phyloP scores from a whole-genome alignment of 1,140 invertebrate genomes.

The Drosophila insularis region DNA sequence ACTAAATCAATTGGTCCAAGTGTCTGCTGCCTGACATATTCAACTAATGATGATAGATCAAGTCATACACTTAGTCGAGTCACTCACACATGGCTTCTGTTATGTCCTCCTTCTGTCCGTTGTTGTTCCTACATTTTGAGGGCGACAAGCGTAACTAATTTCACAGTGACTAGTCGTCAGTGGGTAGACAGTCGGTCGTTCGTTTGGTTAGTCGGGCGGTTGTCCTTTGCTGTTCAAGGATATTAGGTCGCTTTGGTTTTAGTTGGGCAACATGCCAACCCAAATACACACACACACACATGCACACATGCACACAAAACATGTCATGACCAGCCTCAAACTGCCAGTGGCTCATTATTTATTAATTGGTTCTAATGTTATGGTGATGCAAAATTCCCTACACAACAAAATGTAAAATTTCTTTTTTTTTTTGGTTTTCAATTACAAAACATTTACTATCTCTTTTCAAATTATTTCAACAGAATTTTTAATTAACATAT shows the following conservation, averaged over 20 bases:
- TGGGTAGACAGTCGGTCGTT: background rate
- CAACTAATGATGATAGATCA: constrained; percentile 63
- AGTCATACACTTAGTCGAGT: constrained; percentile 49
- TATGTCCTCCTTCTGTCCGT: constrained; percentile 1
- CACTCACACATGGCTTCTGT: constrained; percentile 38
- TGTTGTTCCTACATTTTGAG: constrained; percentile 29
- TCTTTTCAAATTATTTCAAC: constrained; percentile 17
- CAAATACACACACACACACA: constrained; percentile 16
- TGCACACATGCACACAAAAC: constrained; percentile 20
- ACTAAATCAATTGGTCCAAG: constrained; percentile 61
- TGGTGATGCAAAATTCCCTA: constrained; percentile 35
- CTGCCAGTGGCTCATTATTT: constrained; percentile 32
- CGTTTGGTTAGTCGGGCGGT: background rate
- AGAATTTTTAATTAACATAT: constrained; percentile 30
- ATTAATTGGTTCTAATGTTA: constrained; percentile 50
- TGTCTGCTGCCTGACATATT: constrained; percentile 54
- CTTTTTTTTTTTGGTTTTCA: constrained; percentile 24
- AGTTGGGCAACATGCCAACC: constrained; percentile 25
- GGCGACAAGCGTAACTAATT: constrained; percentile 52
- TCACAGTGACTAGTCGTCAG: constrained; percentile 23
- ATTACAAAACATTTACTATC: constrained; percentile 38
- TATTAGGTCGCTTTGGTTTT: constrained; percentile 13
- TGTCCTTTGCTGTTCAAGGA: background rate
- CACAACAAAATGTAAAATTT: constrained; percentile 29
- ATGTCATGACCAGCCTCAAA: constrained; percentile 14